Evolutionary conservation across 1,140 invertebrate genomes (phyloP), one percentile per base, ranked within the genome.

Genomic region (Apolygus lucorum): DNA sequence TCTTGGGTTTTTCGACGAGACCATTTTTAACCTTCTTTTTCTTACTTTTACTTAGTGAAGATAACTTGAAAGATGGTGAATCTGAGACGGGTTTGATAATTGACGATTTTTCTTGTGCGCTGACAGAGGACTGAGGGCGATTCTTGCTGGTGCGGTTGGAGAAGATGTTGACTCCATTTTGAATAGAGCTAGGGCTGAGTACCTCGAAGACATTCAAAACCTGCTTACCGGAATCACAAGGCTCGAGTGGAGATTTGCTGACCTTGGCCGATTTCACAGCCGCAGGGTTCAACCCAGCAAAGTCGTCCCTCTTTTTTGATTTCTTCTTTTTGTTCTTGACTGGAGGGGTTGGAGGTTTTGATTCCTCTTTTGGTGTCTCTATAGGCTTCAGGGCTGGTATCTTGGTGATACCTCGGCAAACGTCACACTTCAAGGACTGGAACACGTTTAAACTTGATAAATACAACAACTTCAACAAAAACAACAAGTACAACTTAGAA

Each of bases 131-230:
- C 22, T 59, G 54, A 17, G 22, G 22, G 8, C 22, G 2, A 21
- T 4, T 59, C 22, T 59, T 59, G 54, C 4, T 59, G 11, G 54
- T 14, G 2, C 54, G 54, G 22, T 59, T 59, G 22, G 54, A 59
- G 8, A 59, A 8, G 54, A 59, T 59, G 54, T 59, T 59, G 13
- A 59, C 54, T 59, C 54, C 54, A 22, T 59, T 59, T 24, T 59
- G 54, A 14, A 59, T 59, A 8, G 54, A 59, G 22, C 54, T 59
- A 11, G 54, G 54, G 54, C 54, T 59, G 13, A 59, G 22, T 24
- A 59, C 54, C 22, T 59, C 54, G 54, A 59, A 59, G 2, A 59
- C 54, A 21, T 59, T 59, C 11, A 59, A 22, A 59, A 59, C 54
- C 17, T 42, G 4, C 8, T 8, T 13, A 11, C 22, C 4, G 54